Evolutionary conservation across 2,888 invertebrate genomes (phyloP).

Genomic region (Graphium colonna): DNA sequence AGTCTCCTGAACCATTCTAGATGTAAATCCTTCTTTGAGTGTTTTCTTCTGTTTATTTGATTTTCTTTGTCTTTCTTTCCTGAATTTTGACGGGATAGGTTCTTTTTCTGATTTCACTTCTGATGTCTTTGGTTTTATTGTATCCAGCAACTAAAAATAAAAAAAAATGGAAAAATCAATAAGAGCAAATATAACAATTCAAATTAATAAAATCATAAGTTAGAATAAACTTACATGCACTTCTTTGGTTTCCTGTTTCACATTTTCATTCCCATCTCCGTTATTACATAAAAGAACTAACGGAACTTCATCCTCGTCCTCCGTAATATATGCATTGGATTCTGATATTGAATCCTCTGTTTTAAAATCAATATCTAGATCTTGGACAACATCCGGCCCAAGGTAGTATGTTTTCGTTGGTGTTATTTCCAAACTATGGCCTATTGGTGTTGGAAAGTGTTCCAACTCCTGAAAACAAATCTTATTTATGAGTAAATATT

Average conservation of each 20-base stretch:
- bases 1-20: slow-evolving; percentile 71
- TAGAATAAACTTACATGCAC: slow-evolving; percentile 16
- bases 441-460: background rate
- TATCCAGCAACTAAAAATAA: too few species aligned
- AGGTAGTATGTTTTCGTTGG: slow-evolving; percentile 6
- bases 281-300: slow-evolving; percentile 29
- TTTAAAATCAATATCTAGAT: slow-evolving; percentile 7
- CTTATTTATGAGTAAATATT: too few species aligned
- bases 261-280: slow-evolving; percentile 22
- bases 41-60: slow-evolving; percentile 37
- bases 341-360: slow-evolving; percentile 17
- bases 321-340: slow-evolving; percentile 7
- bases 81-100: too few species aligned
- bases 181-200: too few species aligned
- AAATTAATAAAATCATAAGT: too few species aligned
- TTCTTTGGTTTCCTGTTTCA: slow-evolving; percentile 1
- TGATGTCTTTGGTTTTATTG: too few species aligned
- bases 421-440: slow-evolving; percentile 2
- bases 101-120: too few species aligned
- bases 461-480: background rate
- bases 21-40: slow-evolving; percentile 55
- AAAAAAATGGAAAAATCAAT: too few species aligned
- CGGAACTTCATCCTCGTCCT: slow-evolving; percentile 34
- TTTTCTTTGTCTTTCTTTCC: too few species aligned
- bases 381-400: background rate